Conservation (phyloP, 2,797 vertebrate genomes). For the Mus spretus region DNA sequence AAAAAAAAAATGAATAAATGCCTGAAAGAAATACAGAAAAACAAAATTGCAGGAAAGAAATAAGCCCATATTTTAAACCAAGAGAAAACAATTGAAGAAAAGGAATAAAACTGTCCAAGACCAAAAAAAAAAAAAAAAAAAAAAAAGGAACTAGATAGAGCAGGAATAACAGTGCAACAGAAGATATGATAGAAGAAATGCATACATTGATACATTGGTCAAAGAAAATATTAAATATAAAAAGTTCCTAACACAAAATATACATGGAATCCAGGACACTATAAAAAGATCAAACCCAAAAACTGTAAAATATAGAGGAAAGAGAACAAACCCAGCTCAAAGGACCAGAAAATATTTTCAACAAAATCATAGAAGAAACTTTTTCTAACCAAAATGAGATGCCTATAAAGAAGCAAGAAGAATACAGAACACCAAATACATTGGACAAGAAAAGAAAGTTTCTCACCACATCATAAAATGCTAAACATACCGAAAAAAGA, state of each 20-base stretch:
- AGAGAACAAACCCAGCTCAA: not conserved
- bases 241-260: not conserved
- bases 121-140: not conserved
- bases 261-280: not conserved
- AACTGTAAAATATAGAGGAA: not conserved
- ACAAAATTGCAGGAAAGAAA: not conserved
- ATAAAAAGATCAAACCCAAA: not conserved
- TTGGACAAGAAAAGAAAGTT: not conserved
- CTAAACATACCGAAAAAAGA: not conserved
- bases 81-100: not conserved
- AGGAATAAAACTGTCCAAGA: not conserved
- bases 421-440: not conserved
- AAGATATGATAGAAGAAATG: not conserved
- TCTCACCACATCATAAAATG: not conserved
- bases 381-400: not conserved
- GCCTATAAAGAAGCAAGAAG: not conserved
- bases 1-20: not conserved
- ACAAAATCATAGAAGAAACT: not conserved
- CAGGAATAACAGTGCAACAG: not conserved
- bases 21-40: not conserved
- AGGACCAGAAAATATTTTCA: not conserved
- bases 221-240: not conserved
- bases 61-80: not conserved
- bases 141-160: not conserved
- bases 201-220: not conserved